Base-by-base conservation (phyloP, 2,797 vertebrate species). In the Etheostoma nigrum region DNA sequence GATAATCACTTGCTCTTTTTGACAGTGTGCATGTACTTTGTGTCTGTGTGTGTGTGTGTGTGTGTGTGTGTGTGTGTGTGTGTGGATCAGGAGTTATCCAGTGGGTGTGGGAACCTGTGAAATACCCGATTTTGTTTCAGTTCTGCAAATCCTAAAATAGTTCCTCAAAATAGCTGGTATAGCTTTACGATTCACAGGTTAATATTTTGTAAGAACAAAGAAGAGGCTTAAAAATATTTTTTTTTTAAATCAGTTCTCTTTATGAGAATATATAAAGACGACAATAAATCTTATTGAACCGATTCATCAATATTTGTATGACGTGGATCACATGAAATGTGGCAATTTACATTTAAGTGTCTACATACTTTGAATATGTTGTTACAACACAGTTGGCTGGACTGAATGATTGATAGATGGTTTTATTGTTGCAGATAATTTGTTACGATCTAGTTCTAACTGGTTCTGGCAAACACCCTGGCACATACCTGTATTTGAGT, bases 121-220 rank as follows among this genome's bases (percentile, higher is more conserved):
- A 79, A 84, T 25, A 67, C 67, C 54, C 27, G 9, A 62, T 82
- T 81, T 82, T 61, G 58, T 90, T 87, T 89, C 82, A 86, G 54
- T 91, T 93, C 88, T 76, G 57, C 72, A 87, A 85, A 84, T 71
- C 40, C 25, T 61, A 19, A 72, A 55, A 63, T 18, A 63, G 61
- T 91, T 91, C 87, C 84, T 82, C 69, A 79, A 82, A 77, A 68
- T 18, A 16, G 40, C 42, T 40, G 5, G 1, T 6, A 23, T 23
- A 45, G 5, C 40, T 42, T 60, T 67, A 42, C 0, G 1, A 69
- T 40, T 63, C 21, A 19, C 4, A 0, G 25, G 7, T 33, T 9
- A 1, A 63, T 69, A 72, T 80, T 19, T 40, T 6, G 47, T 57
- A 42, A 67, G 44, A 47, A 52, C 9, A 47, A n/a, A 44, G 33